Percentiles rank a stretch among this genome's conserved stretches.
These are phyloP conservation scores for Eupithecia pulchellata DNA, from an alignment of 2,888 invertebrate genomes.

Conservation along the genomic window DNA sequence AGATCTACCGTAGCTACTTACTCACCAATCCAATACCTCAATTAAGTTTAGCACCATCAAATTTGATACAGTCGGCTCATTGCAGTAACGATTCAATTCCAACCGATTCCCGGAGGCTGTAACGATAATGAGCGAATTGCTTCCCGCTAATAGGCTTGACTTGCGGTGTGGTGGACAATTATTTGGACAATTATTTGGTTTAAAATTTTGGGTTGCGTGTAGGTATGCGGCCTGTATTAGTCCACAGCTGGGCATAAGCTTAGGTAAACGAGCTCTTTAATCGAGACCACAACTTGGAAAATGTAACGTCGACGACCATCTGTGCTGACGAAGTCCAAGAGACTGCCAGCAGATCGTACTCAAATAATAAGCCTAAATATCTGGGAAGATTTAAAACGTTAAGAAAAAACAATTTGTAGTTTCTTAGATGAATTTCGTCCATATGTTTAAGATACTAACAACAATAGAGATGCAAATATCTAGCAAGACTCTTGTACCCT, in stretches of 20 bases:
- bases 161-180: conserved; percentile 23
- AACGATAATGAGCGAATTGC: conserved; percentile 56
- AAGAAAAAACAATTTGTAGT: background rate
- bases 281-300: no score
- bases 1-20: background rate
- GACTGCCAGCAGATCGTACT: background rate
- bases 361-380: background rate
- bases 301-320: background rate
- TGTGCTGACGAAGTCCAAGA: background rate
- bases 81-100: conserved; percentile 65
- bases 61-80: conserved; percentile 58
- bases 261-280: background rate
- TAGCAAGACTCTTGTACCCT: background rate
- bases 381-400: background rate
- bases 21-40: conserved; percentile 36
- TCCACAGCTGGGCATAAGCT: background rate
- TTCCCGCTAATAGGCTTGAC: conserved; percentile 45
- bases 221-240: background rate
- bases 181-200: conserved; percentile 15
- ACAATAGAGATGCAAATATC: background rate
- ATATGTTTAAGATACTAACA: background rate
- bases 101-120: conserved; percentile 54
- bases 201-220: conserved; percentile 12
- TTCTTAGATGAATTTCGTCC: background rate
- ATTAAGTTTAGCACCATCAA: conserved; percentile 57